Base-by-base conservation (phyloP, 2,113 vertebrate genomes). In the Ciconia stormi region DNA sequence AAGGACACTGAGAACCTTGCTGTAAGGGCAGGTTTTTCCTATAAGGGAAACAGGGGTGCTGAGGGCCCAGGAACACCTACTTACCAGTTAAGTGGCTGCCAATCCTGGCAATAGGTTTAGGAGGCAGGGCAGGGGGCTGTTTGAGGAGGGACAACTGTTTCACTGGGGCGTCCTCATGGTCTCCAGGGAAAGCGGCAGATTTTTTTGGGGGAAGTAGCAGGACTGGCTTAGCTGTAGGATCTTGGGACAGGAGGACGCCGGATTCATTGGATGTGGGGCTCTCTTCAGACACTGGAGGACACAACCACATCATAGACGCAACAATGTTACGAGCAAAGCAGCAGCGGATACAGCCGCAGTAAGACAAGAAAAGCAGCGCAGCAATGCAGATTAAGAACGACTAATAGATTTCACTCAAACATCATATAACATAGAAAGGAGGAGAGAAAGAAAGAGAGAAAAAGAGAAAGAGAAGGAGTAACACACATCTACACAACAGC, bases 121-220 rank as follows among this genome's bases (percentile, higher is more conserved):
- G 99, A 97, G 99, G 99, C 98, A 99, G 99, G 97, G 99, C 99
- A 30, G 99, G 99, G 97, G 99, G 99, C 97, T 99, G 99, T 98
- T 99, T 99, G 98, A 99, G 99, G 97, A 99, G 99, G 97, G 99
- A 97, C 55, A 99, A 98, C 88, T 99, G 99, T 98, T 99, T 99
- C 98, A 98, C 95, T 80, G 98, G 98, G 95, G 98, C 98, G 92
- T 99, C 99, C 98, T 99, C 99, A 98, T 98, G 98, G 96, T 99
- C 99, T 97, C 98, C 98, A 85, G 98, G 89, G 98, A 98, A 99
- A 96, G 98, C 98, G 23, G 99, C 97, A 78, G 98, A 98, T 99
- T 99, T 99, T 98, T 99, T 99, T 0, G 98, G 98, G 97, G 99
- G 98, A 95, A 98, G 98, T 95, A 99, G 97, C 98, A 99, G 98